Evolutionary conservation across 2,888 invertebrate genomes (phyloP), one percentile per base, ranked within the genome.

Genomic region (Coelopa pilipes): DNA sequence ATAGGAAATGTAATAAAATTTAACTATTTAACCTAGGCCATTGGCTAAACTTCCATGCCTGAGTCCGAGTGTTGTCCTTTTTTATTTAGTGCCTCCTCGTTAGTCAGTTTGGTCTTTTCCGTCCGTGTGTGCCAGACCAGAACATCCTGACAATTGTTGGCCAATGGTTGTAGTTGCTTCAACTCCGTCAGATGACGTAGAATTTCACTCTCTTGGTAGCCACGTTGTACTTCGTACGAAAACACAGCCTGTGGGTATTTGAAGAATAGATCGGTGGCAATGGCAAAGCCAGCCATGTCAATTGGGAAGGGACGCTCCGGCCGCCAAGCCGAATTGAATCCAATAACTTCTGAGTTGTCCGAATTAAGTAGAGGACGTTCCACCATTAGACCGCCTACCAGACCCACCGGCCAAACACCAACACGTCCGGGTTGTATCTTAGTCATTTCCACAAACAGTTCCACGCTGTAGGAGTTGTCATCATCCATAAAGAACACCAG

Each of bases 121-220:
- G 99, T 98, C 82, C 98, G 90, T 3, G 99, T 99, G 85, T 99
- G 99, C 99, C 99, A 99, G 0, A 99, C 99, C 76, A 95, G 93
- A n/a, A 99, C 94, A 89, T 97, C 95, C 0, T 94, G 94, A 83
- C 98, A 99, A 79, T 92, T 92, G 78, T 95, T 93, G 0, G 98
- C 99, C 76, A 95, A 89, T 0, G 98, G 96, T 87, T 99, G 99
- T 70, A 99, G 86, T 65, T 97, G 92, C 5, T 92, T 90, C 78
- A 89, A 90, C 0, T 91, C 90, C 0, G 92, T 92, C 75, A 96
- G 89, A 82, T 93, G 92, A 77, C 92, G 90, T 3, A 96, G 88
- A 78, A 97, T 93, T 85, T 94, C 94, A 79, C 93, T 94, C 86
- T 97, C 97, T 88, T 96, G 95, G 86, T 93, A 94, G 17, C 99